Evolutionary conservation across 2,113 vertebrate genomes (phyloP).

Genomic region (Cyanoramphus novaezelandiae): DNA sequence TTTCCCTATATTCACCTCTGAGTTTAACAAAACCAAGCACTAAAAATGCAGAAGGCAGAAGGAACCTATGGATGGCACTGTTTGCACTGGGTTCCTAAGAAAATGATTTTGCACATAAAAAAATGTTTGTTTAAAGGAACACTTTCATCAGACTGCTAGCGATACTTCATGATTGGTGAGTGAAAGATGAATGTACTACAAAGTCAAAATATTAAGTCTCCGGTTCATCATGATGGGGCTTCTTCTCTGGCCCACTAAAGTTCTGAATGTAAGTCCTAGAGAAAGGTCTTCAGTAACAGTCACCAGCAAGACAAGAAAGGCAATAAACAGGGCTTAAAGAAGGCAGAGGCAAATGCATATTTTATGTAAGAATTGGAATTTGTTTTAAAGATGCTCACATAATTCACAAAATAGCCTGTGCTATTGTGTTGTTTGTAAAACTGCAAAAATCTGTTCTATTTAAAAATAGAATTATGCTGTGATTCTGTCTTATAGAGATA

Average conservation of each 20-base stretch:
- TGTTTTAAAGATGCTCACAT: neutral
- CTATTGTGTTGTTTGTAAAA: neutral
- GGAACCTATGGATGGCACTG: too few relatives aligned
- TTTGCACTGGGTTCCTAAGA: neutral
- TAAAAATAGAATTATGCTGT: slow-evolving; percentile 15
- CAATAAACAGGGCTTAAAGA: neutral
- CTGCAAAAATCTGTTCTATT: neutral
- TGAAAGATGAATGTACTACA: neutral
- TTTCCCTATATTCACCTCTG: neutral
- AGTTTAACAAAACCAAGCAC: neutral
- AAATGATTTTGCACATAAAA: neutral
- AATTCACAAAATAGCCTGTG: neutral
- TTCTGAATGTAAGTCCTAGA: neutral
- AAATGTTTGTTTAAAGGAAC: neutral
- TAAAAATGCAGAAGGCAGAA: neutral
- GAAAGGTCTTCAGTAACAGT: neutral
- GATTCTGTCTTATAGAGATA: neutral
- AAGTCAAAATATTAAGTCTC: neutral
- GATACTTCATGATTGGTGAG: neutral
- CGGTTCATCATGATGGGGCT: neutral
- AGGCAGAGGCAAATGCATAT: neutral
- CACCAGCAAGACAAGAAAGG: neutral
- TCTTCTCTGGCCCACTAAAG: neutral
- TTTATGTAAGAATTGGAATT: neutral
- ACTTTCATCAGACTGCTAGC: neutral